Base-by-base conservation (phyloP, 2,888 invertebrate genomes). In the Phaedon cochleariae region DNA sequence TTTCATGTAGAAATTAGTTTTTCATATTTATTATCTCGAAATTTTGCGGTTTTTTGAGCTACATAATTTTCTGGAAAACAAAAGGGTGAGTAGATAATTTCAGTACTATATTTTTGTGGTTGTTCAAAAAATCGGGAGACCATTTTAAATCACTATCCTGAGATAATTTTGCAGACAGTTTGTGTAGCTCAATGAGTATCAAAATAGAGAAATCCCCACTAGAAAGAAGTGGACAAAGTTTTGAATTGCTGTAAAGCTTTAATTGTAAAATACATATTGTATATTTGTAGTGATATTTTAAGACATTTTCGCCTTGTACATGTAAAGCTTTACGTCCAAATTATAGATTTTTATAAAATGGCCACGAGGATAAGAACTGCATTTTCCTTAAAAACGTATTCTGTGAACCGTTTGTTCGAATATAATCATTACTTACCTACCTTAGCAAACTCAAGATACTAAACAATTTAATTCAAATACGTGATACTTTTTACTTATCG, bases 171-270 rank as follows among this genome's bases (percentile, higher is more conserved):
- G n/a, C 34, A 34, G 34, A 34, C 3, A 34, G 10, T 34, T 4
- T 12, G 2, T 7, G 34, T 34, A 10, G 34, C 10, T 34, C 2
- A 12, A 4, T 12, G 3, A 9, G 74, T 76, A 76, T 76, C 74
- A 77, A 74, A 70, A 55, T 72, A 76, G 76, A 79, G n/a, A 76
- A 79, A 79, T 78, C 79, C 79, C 80, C 81, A 80, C 79, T 76
- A 67, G 58, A 70, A 69, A 67, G 58, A 70, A 69, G 75, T 76
- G 77, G 76, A 66, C 71, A 67, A 73, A 69, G 67, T 71, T 73
- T 73, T 73, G 70, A 74, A 75, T 80, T 81, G 81, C 81, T 81
- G 81, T 79, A 74, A 74, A 81, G 81, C 81, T 81, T 81, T 81
- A 81, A 81, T 74, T 81, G 80, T 81, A 81, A 77, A 70, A 79